Base-by-base conservation (phyloP, 2,797 vertebrate species). In the Neosilurus mollespiculum region DNA sequence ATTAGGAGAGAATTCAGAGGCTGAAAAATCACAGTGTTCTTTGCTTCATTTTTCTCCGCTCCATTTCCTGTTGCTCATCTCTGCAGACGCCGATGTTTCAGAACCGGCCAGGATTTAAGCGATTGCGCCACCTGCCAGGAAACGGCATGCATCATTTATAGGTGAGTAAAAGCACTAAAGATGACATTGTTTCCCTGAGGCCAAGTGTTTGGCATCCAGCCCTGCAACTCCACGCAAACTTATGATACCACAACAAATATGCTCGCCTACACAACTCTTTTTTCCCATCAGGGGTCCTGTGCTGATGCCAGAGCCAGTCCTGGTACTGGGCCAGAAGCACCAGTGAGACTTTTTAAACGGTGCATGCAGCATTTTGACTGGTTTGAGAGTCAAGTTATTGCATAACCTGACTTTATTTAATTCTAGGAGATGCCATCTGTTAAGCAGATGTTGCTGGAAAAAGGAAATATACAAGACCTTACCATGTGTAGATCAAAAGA, bases 141-240 rank as follows among this genome's bases (percentile, higher is more conserved):
- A 92, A 98, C 96, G 0, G 97, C 98, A 5, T 98, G 98, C 87
- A 96, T 98, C 90, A 96, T 99, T 82, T 99, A 99, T 96, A 99
- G 97, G 98, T 98, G 95, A 93, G 92, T 58, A 34, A 73, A 15
- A 73, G n/a, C 24, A 78, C 58, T 1, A 43, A 37, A 87, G 10
- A 56, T 64, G 54, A 80, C 61, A 64, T 43, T 51, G 56, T 58
- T 78, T 80, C 56, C 58, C 65, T 30, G 2, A 11, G 30, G 65
- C 22, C 14, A 59, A 69, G 16, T 15, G 6, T 77, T 82, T 75
- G 71, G 66, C 67, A 61, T 16, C 59, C n/a, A 66, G 16, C 37
- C 16, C 77, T 56, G n/a, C n/a, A 73, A 51, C 56, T 58, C 16
- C 12, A 58, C 37, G 30, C 30, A 43, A 37, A 58, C 71, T 14